Conservation (phyloP, 2,113 vertebrate genomes). For the Prolemur simus region DNA sequence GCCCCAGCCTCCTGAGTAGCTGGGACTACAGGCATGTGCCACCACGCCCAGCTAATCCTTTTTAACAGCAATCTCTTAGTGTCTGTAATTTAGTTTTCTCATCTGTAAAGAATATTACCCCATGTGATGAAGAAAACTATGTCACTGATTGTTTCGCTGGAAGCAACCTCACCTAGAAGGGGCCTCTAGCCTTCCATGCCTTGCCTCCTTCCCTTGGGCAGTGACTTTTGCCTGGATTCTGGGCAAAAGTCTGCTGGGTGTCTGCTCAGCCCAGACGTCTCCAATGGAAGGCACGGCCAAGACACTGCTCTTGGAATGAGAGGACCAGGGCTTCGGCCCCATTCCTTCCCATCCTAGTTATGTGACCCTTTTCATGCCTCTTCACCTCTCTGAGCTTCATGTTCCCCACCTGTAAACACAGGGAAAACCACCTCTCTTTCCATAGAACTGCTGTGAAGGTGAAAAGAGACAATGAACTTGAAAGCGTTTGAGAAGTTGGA, state of each 20-base stretch:
- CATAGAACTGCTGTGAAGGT: not conserved
- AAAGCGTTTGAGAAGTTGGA: not conserved
- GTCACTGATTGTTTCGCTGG: not conserved
- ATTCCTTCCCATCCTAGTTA: not conserved
- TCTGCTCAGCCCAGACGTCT: not conserved
- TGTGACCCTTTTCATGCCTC: not conserved
- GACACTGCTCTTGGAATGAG: not conserved
- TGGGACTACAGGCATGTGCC: too few relatives aligned
- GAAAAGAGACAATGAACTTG: not conserved
- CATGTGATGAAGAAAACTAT: not conserved
- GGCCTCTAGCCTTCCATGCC: rapidly evolving
- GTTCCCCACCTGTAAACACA: not conserved
- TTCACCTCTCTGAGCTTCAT: not conserved
- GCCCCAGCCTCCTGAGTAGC: too few relatives aligned
- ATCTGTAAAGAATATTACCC: not conserved
- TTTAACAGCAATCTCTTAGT: not conserved
- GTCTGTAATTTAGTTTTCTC: not conserved
- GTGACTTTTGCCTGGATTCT: not conserved
- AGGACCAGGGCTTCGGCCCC: not conserved
- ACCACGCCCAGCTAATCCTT: not conserved
- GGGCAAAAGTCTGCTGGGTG: not conserved
- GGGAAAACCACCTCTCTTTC: not conserved
- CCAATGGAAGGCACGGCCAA: not conserved
- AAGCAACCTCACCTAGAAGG: not conserved
- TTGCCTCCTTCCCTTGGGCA: not conserved